Conservation (phyloP, 2,113 vertebrate species). For the Bujurquina vittata region DNA sequence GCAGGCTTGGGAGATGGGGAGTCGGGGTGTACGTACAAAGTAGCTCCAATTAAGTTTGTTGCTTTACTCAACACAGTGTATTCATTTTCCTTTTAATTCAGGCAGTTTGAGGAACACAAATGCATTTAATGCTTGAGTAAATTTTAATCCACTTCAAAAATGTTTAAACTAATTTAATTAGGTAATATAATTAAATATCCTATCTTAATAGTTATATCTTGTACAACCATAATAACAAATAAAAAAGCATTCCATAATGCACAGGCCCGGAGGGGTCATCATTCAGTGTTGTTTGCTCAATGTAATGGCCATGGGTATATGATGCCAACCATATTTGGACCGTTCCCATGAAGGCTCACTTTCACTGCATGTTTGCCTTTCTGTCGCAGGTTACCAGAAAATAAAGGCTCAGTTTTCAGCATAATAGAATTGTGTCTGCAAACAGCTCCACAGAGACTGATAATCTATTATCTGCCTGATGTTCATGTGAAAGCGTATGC, state of each 20-base stretch:
- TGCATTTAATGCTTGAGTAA: neutral
- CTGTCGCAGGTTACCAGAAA: neutral
- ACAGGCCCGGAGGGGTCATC: neutral
- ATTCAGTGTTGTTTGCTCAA: too few species aligned
- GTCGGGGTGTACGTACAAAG: fast-evolving
- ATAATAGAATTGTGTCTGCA: neutral
- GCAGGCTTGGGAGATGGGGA: neutral
- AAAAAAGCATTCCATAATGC: neutral
- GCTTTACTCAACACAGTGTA: too few species aligned
- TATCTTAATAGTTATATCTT: neutral
- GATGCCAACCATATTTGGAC: neutral
- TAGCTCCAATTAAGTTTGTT: neutral
- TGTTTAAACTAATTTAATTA: neutral
- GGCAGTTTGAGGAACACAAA: neutral
- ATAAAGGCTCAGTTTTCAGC: neutral
- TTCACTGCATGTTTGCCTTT: neutral
- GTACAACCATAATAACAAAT: neutral
- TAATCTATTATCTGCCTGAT: neutral
- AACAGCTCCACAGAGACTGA: neutral
- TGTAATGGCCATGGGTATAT: neutral
- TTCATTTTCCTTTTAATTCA: neutral
- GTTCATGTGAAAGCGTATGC: neutral
- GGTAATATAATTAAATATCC: neutral
- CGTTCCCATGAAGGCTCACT: neutral
- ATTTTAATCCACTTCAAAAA: neutral